Evolutionary conservation across 1,140 invertebrate genomes (phyloP).

Genomic region (Gonioctena quinquepunctata): DNA sequence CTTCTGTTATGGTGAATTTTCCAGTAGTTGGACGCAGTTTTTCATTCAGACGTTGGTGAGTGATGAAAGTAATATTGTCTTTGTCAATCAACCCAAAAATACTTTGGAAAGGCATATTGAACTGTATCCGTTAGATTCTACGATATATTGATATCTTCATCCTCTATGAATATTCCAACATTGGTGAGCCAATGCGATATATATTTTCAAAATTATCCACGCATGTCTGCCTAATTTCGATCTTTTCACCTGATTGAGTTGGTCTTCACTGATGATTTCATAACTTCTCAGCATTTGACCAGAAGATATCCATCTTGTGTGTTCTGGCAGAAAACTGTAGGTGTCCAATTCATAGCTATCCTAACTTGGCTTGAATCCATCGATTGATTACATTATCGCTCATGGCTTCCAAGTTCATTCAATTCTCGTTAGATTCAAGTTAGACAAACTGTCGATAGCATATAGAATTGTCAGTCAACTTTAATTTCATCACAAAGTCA

Average conservation of each 20-base stretch:
- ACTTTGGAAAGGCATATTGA: slow-evolving; percentile 62
- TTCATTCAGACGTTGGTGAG: slow-evolving; percentile 20
- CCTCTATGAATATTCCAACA: slow-evolving; percentile 57
- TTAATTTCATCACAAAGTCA: too few species aligned
- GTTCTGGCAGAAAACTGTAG: slow-evolving; percentile 46
- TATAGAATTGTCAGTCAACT: too few species aligned
- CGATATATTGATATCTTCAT: slow-evolving; percentile 59
- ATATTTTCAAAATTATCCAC: slow-evolving; percentile 59
- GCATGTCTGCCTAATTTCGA: slow-evolving; percentile 55
- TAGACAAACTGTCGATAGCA: too few species aligned
- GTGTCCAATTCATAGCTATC: slow-evolving; percentile 36
- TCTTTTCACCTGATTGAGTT: slow-evolving; percentile 46
- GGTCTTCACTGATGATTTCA: slow-evolving; percentile 53
- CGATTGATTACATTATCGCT: slow-evolving; percentile 35
- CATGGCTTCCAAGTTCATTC: too few species aligned
- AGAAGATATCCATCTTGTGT: slow-evolving; percentile 56
- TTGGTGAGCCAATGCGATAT: slow-evolving; percentile 59
- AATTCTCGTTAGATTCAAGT: too few species aligned
- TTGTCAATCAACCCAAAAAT: slow-evolving; percentile 63
- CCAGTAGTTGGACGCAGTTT: slow-evolving; percentile 1
- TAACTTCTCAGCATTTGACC: slow-evolving; percentile 55
- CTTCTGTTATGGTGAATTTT: slow-evolving; percentile 23
- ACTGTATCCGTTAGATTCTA: slow-evolving; percentile 57
- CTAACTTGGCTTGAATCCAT: slow-evolving; percentile 45
- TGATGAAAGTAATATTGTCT: slow-evolving; percentile 37